Conservation (phyloP, 2,113 vertebrate species). For the rat (Rattus norvegicus) region GRCr8 NC_086032.1:16989001-16989500, state of each 20-base stretch:
- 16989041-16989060: background rate
- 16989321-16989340: background rate
- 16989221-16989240: background rate
- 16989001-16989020: background rate
- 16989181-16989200: background rate
- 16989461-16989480: background rate
- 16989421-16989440: background rate
- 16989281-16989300: background rate
- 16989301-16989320: background rate
- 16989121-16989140: background rate
- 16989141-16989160: background rate
- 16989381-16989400: background rate
- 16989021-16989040: background rate
- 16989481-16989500: background rate
- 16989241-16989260: background rate
- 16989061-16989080: background rate
- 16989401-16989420: background rate
- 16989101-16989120: background rate
- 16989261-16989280: background rate
- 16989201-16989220: background rate
- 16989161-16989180: background rate
- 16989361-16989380: background rate
- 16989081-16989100: background rate
- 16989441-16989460: background rate
- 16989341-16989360: background rate